Percentiles rank a stretch among this genome's conserved stretches.
Conservation (phyloP, 2,888 invertebrate genomes). For the Euzophera pinguis region DNA sequence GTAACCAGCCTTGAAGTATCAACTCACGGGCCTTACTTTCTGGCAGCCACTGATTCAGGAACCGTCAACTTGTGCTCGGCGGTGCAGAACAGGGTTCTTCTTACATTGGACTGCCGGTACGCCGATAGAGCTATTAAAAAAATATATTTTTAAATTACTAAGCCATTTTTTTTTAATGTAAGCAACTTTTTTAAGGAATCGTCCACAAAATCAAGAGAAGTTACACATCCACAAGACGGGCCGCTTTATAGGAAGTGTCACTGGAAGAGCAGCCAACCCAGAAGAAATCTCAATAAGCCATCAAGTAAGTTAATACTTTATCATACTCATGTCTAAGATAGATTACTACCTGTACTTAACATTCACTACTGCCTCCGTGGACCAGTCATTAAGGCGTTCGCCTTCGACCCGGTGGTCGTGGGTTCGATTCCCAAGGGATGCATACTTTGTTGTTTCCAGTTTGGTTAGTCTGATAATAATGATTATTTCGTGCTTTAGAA, state of each 20-base stretch:
- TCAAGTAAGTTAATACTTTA: not conserved
- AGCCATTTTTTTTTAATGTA: too few relatives aligned
- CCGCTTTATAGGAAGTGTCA: constrained; percentile 39
- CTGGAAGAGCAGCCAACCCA: constrained; percentile 3
- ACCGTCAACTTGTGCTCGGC: constrained; percentile 57
- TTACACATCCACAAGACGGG: constrained; percentile 52
- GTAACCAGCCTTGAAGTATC: constrained; percentile 53
- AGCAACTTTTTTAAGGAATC: constrained; percentile 50
- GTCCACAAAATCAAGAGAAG: constrained; percentile 32
- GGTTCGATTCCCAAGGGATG: too few relatives aligned
- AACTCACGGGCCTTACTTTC: constrained; percentile 45
- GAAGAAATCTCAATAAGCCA: constrained; percentile 7
- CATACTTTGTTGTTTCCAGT: too few relatives aligned
- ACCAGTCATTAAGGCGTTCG: too few relatives aligned
- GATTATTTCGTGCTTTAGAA: too few relatives aligned
- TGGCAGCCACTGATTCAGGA: constrained; percentile 61
- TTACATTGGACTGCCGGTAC: constrained; percentile 63
- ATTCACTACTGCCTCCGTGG: too few relatives aligned
- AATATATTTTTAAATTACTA: not conserved
- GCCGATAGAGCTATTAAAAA: too few relatives aligned
- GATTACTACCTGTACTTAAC: too few relatives aligned
- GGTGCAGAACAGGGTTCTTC: constrained; percentile 50
- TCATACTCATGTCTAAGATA: too few relatives aligned
- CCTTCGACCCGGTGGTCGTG: too few relatives aligned
- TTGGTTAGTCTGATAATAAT: too few relatives aligned